Base-by-base conservation (phyloP, 2,797 vertebrate species). In the Molothrus aeneus region DNA sequence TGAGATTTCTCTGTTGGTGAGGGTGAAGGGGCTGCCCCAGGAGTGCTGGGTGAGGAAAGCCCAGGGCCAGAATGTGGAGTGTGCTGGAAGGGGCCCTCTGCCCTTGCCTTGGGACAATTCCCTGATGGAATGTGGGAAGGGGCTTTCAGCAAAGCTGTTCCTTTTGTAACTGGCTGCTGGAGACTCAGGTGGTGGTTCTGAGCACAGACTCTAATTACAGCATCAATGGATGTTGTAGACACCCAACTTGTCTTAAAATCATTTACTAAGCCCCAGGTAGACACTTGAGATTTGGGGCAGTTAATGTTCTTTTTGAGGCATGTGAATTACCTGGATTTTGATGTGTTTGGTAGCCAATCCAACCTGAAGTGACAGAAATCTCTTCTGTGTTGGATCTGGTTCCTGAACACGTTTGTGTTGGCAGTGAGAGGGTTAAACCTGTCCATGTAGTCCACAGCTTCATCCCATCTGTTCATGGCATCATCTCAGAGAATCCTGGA, bases 381-480 rank as follows among this genome's bases (percentile, higher is more conserved):
- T 80, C 47, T 31, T 71, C 32, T 34, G 34, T 29, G n/a, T 17
- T 71, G 57, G 69, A 7, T 78, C 45, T 68, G 64, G 21, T 68
- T 91, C 64, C 65, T 65, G 64, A 53, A 10, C 8, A 3, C 0
- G 1, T 64, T 90, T 65, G 6, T 80, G 4, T 12, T 43, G n/a
- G 51, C 66, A 68, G 38, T 17, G 79, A 71, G 80, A 45, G 56
- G 53, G 47, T 29, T 17, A 56, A 73, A 2, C 17, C n/a, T 64
- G 53, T 47, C 81, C 3, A 0, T 0, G 0, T 5, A 42, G 17
- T 13, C 34, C 59, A 7, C 54, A 60, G 56, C 48, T 72, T 65
- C 69, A 53, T 19, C 51, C 64, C 40, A 8, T 26, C 65, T 65
- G 53, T 10, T 42, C 40, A 18, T 16, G 88, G 74, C 66, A 36